These are phyloP conservation scores for Lepidothrix coronata DNA, from an alignment of 2,113 vertebrate species.

Conservation along the genomic window DNA sequence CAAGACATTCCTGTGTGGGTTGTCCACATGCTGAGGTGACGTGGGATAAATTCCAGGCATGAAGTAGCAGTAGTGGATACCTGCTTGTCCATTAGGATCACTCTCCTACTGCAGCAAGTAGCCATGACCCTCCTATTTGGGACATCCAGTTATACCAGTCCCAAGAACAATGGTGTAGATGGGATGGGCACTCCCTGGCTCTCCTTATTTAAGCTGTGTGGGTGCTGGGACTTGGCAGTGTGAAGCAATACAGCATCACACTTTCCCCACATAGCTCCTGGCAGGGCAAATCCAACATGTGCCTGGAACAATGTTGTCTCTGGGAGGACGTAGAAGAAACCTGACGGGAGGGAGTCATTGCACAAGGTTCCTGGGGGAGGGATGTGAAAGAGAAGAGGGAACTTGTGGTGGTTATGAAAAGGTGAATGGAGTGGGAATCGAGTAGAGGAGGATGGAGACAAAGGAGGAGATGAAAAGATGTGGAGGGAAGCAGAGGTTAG, in stretches of 20 bases:
- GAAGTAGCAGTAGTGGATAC: background rate
- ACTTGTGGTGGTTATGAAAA: background rate
- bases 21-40: background rate
- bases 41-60: background rate
- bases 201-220: background rate
- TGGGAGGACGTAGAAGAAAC: background rate
- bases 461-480: background rate
- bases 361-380: background rate
- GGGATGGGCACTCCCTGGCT: background rate
- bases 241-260: background rate
- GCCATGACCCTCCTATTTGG: background rate
- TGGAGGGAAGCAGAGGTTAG: background rate
- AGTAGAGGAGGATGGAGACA: background rate
- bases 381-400: background rate
- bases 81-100: background rate
- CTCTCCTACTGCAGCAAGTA: background rate
- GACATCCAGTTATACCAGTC: background rate
- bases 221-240: background rate
- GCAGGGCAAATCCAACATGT: background rate
- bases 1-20: background rate
- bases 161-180: fast-evolving
- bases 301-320: background rate
- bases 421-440: background rate
- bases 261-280: background rate
- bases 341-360: background rate